These are phyloP conservation scores for Heliconius melpomene DNA, from an alignment of 1,140 invertebrate species.

Conservation along the genomic window DNA sequence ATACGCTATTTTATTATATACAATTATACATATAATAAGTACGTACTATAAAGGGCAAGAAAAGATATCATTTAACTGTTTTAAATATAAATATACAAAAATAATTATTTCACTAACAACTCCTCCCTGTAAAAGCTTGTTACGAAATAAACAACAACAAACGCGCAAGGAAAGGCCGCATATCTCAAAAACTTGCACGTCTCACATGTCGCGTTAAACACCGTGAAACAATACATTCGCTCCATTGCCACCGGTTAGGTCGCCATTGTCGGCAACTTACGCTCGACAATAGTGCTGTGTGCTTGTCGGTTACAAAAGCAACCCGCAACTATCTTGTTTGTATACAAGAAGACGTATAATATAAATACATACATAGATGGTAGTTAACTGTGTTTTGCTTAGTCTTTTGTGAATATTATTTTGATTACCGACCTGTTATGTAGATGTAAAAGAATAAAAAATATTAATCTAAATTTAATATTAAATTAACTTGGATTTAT, in stretches of 20 bases:
- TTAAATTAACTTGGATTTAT: no score
- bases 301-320: background rate
- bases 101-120: background rate
- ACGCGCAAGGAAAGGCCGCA: background rate
- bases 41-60: background rate
- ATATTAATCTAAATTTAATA: no score
- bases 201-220: conserved; percentile 32
- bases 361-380: background rate
- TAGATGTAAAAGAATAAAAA: no score
- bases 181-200: conserved; percentile 22
- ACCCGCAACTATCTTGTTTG: background rate
- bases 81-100: no score
- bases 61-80: background rate
- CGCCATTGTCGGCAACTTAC: conserved; percentile 25
- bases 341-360: background rate
- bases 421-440: background rate
- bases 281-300: conserved; percentile 17
- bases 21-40: background rate
- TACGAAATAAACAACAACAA: conserved; percentile 6
- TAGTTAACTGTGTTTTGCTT: background rate
- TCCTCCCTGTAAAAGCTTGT: background rate
- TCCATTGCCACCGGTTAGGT: conserved; percentile 23
- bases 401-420: background rate
- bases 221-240: conserved; percentile 35
- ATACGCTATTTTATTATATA: background rate